These are phyloP conservation scores for Diadema setosum DNA, from an alignment of 35 echinoderm and acorn worm genomes.

Conservation along the genomic window DNA sequence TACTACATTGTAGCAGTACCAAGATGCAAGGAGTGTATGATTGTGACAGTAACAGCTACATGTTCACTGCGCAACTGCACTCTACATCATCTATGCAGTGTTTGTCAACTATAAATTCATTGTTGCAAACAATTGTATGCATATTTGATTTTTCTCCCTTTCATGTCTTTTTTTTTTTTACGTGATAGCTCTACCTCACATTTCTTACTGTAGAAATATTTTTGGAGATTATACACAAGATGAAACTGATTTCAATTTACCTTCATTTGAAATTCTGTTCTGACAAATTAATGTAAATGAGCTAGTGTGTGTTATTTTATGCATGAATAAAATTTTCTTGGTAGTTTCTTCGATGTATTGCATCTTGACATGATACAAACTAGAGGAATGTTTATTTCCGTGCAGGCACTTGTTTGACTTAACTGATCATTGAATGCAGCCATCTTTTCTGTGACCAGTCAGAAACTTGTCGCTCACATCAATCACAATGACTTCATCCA, in stretches of 20 bases:
- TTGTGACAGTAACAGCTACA: not conserved
- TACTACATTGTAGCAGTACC: not conserved
- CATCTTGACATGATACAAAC: not conserved
- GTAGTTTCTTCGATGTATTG: not conserved
- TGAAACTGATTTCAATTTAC: not conserved
- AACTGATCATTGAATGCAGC: not conserved
- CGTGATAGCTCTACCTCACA: not conserved
- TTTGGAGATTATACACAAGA: not conserved
- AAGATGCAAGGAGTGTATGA: not conserved
- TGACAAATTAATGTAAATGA: not conserved
- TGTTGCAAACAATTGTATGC: no score
- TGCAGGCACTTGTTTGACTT: not conserved
- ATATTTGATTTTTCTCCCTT: no score
- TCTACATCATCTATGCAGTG: not conserved
- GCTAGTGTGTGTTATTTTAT: not conserved
- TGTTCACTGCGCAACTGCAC: not conserved
- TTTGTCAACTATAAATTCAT: not conserved
- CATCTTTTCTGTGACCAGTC: constrained; percentile 26
- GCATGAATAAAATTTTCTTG: not conserved
- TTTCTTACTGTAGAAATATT: not conserved
- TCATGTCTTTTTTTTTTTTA: not conserved
- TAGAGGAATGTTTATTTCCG: not conserved
- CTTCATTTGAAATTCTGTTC: not conserved
- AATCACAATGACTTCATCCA: constrained; percentile 23
- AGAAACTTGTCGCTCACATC: constrained; percentile 18